Evolutionary conservation across 2,888 invertebrate species (phyloP).

Genomic region (Drosophila melanosoma): DNA sequence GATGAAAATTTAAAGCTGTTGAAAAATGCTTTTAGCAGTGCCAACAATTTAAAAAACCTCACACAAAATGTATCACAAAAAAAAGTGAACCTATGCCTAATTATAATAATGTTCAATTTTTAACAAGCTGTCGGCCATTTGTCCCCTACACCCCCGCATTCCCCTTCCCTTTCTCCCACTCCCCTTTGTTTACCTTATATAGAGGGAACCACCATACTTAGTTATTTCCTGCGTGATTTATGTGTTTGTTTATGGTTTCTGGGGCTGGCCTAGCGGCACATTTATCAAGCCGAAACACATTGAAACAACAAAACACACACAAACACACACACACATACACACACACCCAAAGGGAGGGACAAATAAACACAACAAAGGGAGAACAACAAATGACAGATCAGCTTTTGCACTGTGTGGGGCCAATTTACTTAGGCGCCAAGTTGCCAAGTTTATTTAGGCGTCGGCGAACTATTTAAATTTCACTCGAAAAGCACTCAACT

Average conservation of each 20-base stretch:
- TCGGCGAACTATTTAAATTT: conserved; percentile 61
- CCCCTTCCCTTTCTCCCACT: background rate
- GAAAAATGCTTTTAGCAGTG: background rate
- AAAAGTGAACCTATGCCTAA: background rate
- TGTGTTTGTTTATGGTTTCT: conserved; percentile 71
- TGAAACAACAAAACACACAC: conserved; percentile 11
- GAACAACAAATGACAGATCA: conserved; percentile 57
- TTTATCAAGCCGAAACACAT: conserved; percentile 61
- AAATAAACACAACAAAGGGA: conserved; percentile 18
- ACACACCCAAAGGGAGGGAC: background rate
- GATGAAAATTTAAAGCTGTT: background rate
- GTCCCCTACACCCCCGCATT: background rate
- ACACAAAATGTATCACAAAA: background rate
- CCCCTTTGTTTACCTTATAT: background rate
- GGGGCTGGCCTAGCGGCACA: conserved; percentile 52
- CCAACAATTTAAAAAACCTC: background rate
- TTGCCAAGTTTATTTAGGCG: conserved; percentile 29
- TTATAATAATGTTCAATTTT: conserved; percentile 15
- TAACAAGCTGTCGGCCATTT: conserved; percentile 9
- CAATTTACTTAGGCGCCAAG: conserved; percentile 39
- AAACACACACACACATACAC: conserved; percentile 1
- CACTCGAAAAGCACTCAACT: conserved; percentile 49
- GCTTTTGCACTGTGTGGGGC: conserved; percentile 34
- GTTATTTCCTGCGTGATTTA: conserved; percentile 62
- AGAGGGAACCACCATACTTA: conserved; percentile 4